These are phyloP conservation scores for Nasua narica DNA, from an alignment of 2,797 vertebrate species.

Conservation along the genomic window DNA sequence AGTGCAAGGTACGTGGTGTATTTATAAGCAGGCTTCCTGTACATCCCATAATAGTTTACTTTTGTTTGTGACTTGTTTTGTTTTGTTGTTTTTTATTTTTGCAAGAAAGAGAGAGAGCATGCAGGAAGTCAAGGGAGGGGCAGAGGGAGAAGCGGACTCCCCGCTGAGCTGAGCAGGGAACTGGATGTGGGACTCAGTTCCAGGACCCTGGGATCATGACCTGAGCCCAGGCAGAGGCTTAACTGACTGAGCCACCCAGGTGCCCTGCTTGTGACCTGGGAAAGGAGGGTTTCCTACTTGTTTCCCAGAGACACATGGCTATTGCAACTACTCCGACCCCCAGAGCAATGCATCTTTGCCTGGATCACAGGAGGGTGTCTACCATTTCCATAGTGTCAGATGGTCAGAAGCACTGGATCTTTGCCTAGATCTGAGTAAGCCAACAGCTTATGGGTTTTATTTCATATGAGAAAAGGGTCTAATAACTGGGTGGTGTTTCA, in stretches of 20 bases:
- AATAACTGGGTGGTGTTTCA: background rate
- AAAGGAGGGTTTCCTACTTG: background rate
- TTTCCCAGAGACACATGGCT: background rate
- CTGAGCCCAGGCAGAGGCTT: background rate
- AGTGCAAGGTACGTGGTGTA: background rate
- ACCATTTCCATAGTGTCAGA: background rate
- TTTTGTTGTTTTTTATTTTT: background rate
- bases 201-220: background rate
- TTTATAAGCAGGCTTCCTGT: background rate
- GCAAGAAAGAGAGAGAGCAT: background rate
- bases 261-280: background rate
- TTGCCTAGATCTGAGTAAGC: background rate
- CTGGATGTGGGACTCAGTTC: background rate
- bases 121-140: background rate
- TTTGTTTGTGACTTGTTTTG: background rate
- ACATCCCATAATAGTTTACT: background rate
- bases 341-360: background rate
- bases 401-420: background rate
- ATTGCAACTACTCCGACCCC: background rate
- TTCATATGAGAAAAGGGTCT: background rate
- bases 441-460: background rate
- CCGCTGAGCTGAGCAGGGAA: background rate
- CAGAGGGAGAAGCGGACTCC: background rate
- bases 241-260: background rate
- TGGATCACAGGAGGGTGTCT: background rate